Base-by-base conservation (phyloP, 2,797 vertebrate species). In the Periparus ater region DNA sequence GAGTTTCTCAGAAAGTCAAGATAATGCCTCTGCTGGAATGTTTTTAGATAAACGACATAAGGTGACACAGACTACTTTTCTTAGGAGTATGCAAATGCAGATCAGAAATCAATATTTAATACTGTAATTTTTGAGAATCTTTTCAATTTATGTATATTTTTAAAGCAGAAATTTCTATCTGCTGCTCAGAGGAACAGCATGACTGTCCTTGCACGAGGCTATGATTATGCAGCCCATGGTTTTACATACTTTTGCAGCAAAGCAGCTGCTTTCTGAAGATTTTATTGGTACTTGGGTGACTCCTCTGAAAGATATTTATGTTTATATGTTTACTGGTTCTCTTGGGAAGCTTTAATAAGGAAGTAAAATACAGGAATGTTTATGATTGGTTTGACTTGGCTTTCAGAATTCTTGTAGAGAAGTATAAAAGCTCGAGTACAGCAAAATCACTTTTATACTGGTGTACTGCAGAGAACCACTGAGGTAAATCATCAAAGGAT, bases 1-100 rank as follows among this genome's bases (percentile, higher is more conserved):
- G 72, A 47, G 72, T 68, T 93, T 94, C 84, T 91, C 73, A 67
- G 79, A 57, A 91, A 73, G 70, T 45, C 34, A 81, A 90, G 88
- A 76, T 91, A 89, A 47, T 53, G 75, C 45, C 57, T 73, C n/a
- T 21, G n/a, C 6, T 74, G 79, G 72, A 94, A 85, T 91, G 62
- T 53, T 91, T 85, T n/a, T 32, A 65, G 74, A 72, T 90, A 71
- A 70, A 62, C 13, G 23, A 6, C 34, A 4, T 10, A 79, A 38
- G 61, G 42, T 89, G 74, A 53, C 48, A 61, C 11, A 2, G n/a
- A 30, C 40, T 58, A 0, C 42, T 86, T 70, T 50, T 38, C 73
- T 71, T 65, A 42, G 9, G 60, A 65, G 4, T 15, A 7, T 27
- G 26, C 34, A 74, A 89, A 47, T 55, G 13, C 62, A 66, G 40